phyloP scores from a whole-genome alignment of 1,140 invertebrate genomes.

The Saccostrea glomerata region DNA sequence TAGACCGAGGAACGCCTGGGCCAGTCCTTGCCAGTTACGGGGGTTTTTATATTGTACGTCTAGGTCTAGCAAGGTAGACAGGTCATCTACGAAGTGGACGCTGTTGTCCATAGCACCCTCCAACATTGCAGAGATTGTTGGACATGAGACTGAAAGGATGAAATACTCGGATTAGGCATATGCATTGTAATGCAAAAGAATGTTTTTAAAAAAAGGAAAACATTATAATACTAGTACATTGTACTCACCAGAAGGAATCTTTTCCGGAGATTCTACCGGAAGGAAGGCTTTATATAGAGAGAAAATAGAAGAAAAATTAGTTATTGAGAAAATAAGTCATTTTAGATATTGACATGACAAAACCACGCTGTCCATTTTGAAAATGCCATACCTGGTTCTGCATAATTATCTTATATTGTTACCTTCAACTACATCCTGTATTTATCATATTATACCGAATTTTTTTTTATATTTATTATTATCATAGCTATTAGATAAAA shows the following conservation, averaged over 20 bases:
- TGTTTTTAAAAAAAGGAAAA: neutral
- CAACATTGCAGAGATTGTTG: neutral
- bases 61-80: neutral
- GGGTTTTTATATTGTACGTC: conserved; percentile 8
- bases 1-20: neutral
- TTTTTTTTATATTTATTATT: too few relatives aligned
- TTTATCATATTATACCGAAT: too few relatives aligned
- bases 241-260: neutral
- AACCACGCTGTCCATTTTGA: too few relatives aligned
- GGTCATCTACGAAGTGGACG: neutral
- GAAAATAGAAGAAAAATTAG: neutral
- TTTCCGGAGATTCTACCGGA: neutral
- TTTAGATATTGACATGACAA: too few relatives aligned
- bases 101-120: neutral
- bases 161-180: neutral
- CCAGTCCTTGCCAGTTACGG: conserved; percentile 3
- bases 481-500: too few relatives aligned
- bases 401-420: neutral
- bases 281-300: neutral
- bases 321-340: too few relatives aligned
- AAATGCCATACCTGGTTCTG: neutral
- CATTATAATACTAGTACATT: neutral
- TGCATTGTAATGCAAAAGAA: neutral
- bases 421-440: too few relatives aligned
- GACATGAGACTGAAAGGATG: neutral